These are phyloP conservation scores for Pantherophis vulpinus DNA, from an alignment of 2,797 vertebrate species.

Conservation along the genomic window DNA sequence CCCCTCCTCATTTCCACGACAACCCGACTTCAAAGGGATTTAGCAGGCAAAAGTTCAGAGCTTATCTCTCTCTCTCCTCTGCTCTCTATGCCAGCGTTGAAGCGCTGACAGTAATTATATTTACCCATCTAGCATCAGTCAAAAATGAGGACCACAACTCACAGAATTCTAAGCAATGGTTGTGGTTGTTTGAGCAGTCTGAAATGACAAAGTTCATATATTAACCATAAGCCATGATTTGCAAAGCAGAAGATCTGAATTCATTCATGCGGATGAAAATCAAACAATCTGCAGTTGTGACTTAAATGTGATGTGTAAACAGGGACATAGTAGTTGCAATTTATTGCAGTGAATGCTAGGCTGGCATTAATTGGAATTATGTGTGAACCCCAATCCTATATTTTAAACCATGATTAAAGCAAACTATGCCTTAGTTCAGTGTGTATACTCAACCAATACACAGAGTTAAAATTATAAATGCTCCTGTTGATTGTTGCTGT, in stretches of 20 bases:
- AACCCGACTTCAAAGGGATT: no score
- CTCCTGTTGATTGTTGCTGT: background rate
- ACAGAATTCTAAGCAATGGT: background rate
- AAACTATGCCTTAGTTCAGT: background rate
- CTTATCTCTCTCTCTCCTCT: no score
- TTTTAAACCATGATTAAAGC: background rate
- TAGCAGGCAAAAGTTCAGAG: no score
- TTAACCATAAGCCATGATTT: background rate
- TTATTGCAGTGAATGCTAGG: background rate
- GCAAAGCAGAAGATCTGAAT: background rate
- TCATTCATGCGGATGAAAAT: background rate
- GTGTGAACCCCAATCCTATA: background rate
- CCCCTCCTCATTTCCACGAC: no score
- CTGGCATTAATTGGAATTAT: background rate
- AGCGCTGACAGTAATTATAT: background rate
- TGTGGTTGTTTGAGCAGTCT: background rate
- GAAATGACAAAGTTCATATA: background rate
- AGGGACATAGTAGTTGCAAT: background rate
- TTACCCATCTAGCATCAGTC: background rate
- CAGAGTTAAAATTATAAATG: background rate
- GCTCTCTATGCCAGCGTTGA: no score
- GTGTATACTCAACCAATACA: background rate
- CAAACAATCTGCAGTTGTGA: background rate
- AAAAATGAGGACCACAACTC: background rate
- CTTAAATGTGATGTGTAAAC: background rate